These are phyloP conservation scores for Centropus unirufus DNA, from an alignment of 2,113 vertebrate species.

Conservation along the genomic window DNA sequence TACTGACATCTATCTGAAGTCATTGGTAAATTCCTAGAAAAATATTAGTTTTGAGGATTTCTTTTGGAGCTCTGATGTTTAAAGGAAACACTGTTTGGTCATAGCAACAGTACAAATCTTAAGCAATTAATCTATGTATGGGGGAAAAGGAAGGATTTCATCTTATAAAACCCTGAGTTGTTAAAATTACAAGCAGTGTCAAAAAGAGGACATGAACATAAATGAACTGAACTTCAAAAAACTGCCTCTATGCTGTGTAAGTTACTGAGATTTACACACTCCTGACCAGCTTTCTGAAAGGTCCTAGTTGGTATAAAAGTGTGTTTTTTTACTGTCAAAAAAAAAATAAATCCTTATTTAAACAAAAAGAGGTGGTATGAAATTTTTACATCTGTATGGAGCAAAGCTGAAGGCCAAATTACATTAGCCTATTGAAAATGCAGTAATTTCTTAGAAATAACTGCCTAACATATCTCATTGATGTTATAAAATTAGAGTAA, in stretches of 20 bases:
- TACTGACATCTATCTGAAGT: background rate
- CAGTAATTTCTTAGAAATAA: background rate
- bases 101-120: background rate
- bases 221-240: background rate
- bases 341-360: background rate
- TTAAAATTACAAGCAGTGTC: background rate
- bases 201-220: background rate
- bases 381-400: background rate
- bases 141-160: background rate
- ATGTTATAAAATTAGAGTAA: background rate
- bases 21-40: background rate
- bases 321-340: background rate
- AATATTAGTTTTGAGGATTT: background rate
- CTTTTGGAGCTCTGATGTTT: background rate
- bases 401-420: background rate
- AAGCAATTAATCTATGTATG: background rate
- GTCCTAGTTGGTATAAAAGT: background rate
- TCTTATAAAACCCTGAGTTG: background rate
- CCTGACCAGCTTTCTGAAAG: background rate
- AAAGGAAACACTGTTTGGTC: background rate
- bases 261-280: background rate
- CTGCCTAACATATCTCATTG: background rate
- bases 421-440: background rate
- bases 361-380: background rate
- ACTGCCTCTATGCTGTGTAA: background rate